Conservation (phyloP, 2,888 invertebrate genomes). For the Sarcophaga subvicina region DNA sequence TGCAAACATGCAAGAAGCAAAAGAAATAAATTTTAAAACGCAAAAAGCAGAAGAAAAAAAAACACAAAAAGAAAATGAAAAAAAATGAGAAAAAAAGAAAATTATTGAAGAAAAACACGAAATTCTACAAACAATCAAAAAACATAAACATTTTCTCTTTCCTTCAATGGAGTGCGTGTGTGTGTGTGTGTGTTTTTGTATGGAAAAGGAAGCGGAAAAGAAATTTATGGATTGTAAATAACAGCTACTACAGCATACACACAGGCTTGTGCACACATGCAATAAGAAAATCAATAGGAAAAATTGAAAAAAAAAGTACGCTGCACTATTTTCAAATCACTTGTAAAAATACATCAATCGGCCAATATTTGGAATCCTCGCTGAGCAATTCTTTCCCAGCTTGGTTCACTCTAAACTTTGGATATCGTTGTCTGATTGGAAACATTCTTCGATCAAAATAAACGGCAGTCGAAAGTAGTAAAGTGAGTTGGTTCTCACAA, state of each 20-base stretch:
- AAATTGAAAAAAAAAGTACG: too few relatives aligned
- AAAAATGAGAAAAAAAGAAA: neutral
- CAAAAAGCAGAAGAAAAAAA: neutral
- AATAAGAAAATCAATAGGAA: neutral
- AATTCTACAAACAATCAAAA: constrained; percentile 2
- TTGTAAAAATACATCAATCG: too few relatives aligned
- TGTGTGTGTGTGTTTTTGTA: constrained; percentile 17
- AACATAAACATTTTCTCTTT: constrained; percentile 1
- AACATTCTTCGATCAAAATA: too few relatives aligned
- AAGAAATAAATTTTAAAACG: neutral
- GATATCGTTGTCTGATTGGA: too few relatives aligned
- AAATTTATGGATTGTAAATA: constrained; percentile 52
- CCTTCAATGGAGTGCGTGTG: neutral
- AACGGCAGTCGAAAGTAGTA: too few relatives aligned
- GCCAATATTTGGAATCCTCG: too few relatives aligned
- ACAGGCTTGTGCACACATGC: neutral
- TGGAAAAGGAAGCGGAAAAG: constrained; percentile 45
- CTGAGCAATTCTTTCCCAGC: too few relatives aligned
- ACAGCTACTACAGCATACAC: constrained; percentile 17
- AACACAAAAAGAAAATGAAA: neutral
- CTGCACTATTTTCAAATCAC: too few relatives aligned
- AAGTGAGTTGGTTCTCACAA: too few relatives aligned
- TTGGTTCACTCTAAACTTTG: too few relatives aligned
- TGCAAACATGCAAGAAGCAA: neutral
- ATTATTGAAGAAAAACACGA: neutral